Evolutionary conservation across 2,888 invertebrate genomes (phyloP).

Genomic region (Coenonympha glycerion): DNA sequence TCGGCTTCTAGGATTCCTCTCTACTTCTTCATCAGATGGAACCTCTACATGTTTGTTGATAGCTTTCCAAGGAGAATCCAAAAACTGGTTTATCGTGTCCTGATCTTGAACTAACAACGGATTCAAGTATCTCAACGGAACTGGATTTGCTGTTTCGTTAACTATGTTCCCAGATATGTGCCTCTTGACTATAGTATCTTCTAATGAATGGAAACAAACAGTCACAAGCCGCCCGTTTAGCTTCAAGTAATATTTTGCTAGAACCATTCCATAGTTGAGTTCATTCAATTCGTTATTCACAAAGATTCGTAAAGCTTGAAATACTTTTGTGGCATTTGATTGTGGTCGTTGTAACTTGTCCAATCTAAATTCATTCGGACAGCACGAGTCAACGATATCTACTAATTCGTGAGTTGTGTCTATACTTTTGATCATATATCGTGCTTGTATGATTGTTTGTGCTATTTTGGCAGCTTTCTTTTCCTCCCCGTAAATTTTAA

Average conservation of each 20-base stretch:
- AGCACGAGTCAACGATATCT: conserved; percentile 80
- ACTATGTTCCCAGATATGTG: conserved; percentile 87
- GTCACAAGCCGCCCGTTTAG: conserved; percentile 86
- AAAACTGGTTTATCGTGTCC: conserved; percentile 77
- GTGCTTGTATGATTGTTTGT: conserved; percentile 87
- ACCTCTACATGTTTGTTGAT: conserved; percentile 87
- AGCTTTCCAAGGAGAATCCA: conserved; percentile 83
- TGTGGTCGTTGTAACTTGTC: conserved; percentile 85
- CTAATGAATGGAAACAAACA: conserved; percentile 93
- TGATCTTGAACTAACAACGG: conserved; percentile 76
- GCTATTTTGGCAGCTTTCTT: conserved; percentile 90
- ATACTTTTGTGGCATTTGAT: conserved; percentile 93
- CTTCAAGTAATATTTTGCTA: conserved; percentile 86
- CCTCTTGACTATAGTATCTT: conserved; percentile 94
- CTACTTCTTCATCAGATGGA: conserved; percentile 84
- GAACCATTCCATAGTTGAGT: conserved; percentile 88
- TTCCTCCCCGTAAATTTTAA: conserved; percentile 96
- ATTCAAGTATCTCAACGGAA: conserved; percentile 83
- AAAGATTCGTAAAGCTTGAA: conserved; percentile 94
- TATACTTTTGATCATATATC: conserved; percentile 83
- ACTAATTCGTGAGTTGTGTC: conserved; percentile 89
- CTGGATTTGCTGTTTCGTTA: conserved; percentile 81
- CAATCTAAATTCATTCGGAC: conserved; percentile 70
- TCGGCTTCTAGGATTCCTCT: conserved; percentile 87
- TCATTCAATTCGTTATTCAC: conserved; percentile 98